phyloP scores from a whole-genome alignment of 2,888 invertebrate genomes.

The Hyles lineata region DNA sequence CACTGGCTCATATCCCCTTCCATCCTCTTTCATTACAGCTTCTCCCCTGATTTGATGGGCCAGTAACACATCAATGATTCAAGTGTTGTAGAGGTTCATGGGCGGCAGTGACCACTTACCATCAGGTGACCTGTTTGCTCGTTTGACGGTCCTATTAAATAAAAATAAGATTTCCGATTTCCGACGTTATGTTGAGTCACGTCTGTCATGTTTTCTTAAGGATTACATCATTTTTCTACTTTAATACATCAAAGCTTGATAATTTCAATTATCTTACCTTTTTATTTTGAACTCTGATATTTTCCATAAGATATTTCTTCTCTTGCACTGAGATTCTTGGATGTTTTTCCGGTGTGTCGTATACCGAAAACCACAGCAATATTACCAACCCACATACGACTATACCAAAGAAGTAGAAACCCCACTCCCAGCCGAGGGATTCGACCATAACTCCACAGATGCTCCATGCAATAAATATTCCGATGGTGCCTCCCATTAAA shows the following conservation, averaged over 20 bases:
- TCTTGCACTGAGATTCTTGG: conserved; percentile 67
- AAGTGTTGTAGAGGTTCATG: too few species aligned
- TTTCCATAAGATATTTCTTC: conserved; percentile 34
- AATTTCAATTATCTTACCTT: conserved; percentile 21
- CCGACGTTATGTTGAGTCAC: too few species aligned
- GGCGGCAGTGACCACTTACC: too few species aligned
- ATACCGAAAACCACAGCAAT: conserved; percentile 33
- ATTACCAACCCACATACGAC: conserved; percentile 58
- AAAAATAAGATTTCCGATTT: too few species aligned
- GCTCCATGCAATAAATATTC: conserved; percentile 52
- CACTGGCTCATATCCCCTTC: too few species aligned
- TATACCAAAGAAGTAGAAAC: conserved; percentile 82
- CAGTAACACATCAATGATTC: too few species aligned
- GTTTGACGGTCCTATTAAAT: too few species aligned
- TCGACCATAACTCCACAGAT: conserved; percentile 61
- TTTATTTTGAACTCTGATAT: conserved; percentile 18
- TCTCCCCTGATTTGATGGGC: too few species aligned
- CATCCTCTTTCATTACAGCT: too few species aligned
- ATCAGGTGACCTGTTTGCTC: too few species aligned
- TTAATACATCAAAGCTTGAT: neutral
- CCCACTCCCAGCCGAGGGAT: conserved; percentile 82
- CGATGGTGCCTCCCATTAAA: conserved; percentile 77
- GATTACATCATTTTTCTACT: too few species aligned
- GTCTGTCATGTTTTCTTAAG: too few species aligned
- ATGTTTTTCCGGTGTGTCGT: conserved; percentile 82